Percentiles rank a stretch among this genome's conserved stretches.
Conservation (phyloP, 2,113 vertebrate species). For the Crocuta crocuta region DNA sequence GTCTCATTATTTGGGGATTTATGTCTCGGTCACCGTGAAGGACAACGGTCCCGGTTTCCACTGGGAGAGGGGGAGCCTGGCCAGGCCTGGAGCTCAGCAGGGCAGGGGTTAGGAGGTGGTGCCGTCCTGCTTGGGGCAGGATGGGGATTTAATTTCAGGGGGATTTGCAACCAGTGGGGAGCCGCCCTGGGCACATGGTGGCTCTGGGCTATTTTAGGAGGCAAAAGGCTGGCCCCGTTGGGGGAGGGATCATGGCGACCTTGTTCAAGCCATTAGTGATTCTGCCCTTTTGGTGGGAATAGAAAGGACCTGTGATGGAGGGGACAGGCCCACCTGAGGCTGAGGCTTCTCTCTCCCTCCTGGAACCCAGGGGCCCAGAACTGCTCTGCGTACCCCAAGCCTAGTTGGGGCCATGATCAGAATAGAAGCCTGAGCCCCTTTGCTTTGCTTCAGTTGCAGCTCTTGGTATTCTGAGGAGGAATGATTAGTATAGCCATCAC, state of each 20-base stretch:
- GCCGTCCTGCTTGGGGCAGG: slow-evolving; percentile 63
- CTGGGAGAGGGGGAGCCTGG: slow-evolving; percentile 37
- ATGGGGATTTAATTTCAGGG: slow-evolving; percentile 82
- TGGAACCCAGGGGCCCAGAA: background rate
- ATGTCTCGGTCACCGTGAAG: slow-evolving; percentile 79
- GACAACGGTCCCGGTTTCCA: slow-evolving; percentile 66
- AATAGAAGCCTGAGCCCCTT: background rate
- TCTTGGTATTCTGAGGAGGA: background rate
- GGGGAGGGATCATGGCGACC: slow-evolving; percentile 52
- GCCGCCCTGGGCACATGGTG: slow-evolving; percentile 70
- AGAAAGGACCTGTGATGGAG: background rate
- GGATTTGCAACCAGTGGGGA: slow-evolving; percentile 77
- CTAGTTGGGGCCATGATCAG: background rate
- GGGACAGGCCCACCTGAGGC: background rate
- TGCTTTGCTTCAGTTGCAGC: background rate
- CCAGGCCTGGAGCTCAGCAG: slow-evolving; percentile 14
- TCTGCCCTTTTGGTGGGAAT: slow-evolving; percentile 44
- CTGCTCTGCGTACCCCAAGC: rapidly evolving
- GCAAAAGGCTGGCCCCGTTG: background rate
- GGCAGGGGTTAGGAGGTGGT: slow-evolving; percentile 51
- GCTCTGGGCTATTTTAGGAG: slow-evolving; percentile 79
- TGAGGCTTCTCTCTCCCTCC: background rate
- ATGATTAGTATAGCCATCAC: background rate
- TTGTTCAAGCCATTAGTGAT: background rate
- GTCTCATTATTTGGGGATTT: slow-evolving; percentile 82